Evolutionary conservation across 2,113 vertebrate species (phyloP), one percentile per base, ranked within the genome.

Genomic region (Ploceus nigricollis): DNA sequence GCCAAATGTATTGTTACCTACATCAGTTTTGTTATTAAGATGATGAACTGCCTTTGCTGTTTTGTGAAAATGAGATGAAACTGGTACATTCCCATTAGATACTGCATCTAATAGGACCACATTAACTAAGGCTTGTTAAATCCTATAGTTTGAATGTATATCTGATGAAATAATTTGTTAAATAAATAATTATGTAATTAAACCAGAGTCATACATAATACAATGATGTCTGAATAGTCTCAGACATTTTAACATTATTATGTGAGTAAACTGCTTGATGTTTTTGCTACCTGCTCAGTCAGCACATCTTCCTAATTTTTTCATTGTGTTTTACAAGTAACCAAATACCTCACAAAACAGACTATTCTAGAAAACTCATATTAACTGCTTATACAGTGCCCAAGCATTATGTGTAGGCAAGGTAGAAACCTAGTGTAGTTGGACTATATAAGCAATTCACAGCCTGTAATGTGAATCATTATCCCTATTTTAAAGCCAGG

Each of bases 111-210:
- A 87, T 54, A 81, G 8, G 16, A 75, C 24, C 6, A 21, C 1
- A 1, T 85, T 89, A 65, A 68, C 23, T 78, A 87, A 60, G 21
- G 25, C 28, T 89, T 84, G 54, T 61, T 85, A 92, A 79, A 93
- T 82, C 23, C 78, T 50, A 45, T 57, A 42, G 6, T 57, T 85
- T 72, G 73, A 72, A 76, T 33, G 81, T 17, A 25, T 54, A 70
- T 39, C 47, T 61, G 23, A 22, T 75, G 9, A 77, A 84, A 82
- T 25, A 94, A 97, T 60, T 82, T 4, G 60, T 45, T 33, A 90
- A 91, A 82, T 78, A 95, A 95, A 84, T 85, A 80, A 95, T 84
- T 78, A 42, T 35, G 30, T 37, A 70, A 82, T 90, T 90, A 82
- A 87, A 80, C 13, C 47, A 63, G 50, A 73, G 31, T 39, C 22